Evolutionary conservation across 2,113 vertebrate species (phyloP), one percentile per base, ranked within the genome.

Genomic region (Arvicanthis niloticus): DNA sequence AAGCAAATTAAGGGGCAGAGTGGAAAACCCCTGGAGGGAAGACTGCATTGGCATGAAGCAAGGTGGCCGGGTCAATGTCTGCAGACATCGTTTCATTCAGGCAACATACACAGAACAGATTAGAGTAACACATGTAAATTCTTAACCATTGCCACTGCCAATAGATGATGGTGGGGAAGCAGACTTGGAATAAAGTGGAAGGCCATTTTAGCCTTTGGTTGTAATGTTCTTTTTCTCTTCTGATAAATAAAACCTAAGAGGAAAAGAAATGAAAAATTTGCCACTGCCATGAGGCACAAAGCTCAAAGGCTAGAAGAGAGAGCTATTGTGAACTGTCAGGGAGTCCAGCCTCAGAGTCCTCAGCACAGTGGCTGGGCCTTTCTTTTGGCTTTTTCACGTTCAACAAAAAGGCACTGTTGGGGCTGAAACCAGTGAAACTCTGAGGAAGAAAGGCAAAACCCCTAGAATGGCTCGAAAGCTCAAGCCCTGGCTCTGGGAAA

Each of bases 391-490:
- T 65, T 84, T 51, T 88, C 37, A 6, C 1, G 26, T 9, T n/a
- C 68, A 82, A 70, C 22, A 45, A 72, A 90, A 78, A 81, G 45
- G n/a, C 31, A 75, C 70, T 13, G 40, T 6, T 86, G 77, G 60
- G 48, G 31, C 42, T 21, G 26, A 86, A 91, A 73, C 53, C 77
- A 94, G 8, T 19, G 82, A 73, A 45, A 67, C 65, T 77, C 31
- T 1, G 24, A 70, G 77, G 85, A 77, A 92, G 19, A 91, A 85
- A 91, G 89, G 88, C 89, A 51, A 81, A 93, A 82, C 76, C 86
- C 51, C 77, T 34, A 40, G 72, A 37, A 91, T 12, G 77, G 56
- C 8, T 95, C 76, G 77, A 15, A 53, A 65, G 53, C 86, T 93
- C 62, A 10, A 65, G 26, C 51, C 65, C 40, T 40, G 5, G 65